phyloP scores from a whole-genome alignment of 1,140 invertebrate genomes.

The Stegodyphus dumicola region DNA sequence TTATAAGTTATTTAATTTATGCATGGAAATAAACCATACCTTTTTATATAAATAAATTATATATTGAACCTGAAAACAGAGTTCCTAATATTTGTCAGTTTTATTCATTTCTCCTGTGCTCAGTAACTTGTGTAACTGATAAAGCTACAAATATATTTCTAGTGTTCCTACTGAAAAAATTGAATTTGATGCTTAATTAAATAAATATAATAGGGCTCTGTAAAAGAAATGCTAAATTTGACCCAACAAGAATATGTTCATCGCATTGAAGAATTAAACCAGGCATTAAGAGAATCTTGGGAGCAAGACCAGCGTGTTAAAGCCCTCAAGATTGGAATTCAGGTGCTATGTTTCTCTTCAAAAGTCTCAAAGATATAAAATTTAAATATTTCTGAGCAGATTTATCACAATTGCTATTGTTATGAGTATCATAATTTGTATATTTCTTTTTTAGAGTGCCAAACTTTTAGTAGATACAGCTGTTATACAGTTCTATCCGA shows the following conservation, averaged over 20 bases:
- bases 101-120: no score
- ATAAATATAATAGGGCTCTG: constrained; percentile 67
- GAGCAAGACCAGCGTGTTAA: constrained; percentile 93
- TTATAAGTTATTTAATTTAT: no score
- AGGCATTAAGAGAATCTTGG: constrained; percentile 90
- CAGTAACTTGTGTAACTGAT: no score
- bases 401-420: no score
- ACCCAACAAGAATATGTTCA: constrained; percentile 91
- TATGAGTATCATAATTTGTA: constrained; percentile 35
- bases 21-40: no score
- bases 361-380: no score
- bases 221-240: constrained; percentile 84
- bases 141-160: no score
- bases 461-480: constrained; percentile 90
- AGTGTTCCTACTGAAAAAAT: neutral
- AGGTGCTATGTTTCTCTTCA: constrained; percentile 68
- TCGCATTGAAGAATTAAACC: constrained; percentile 89
- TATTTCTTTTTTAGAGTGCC: constrained; percentile 78
- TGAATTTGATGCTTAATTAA: neutral
- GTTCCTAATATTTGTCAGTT: no score
- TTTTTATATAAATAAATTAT: no score
- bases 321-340: constrained; percentile 95
- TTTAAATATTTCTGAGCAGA: no score
- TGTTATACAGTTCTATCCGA: constrained; percentile 95
- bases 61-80: no score